Percentiles rank a stretch among this genome's conserved stretches.
phyloP scores from a whole-genome alignment of 2,888 invertebrate genomes.

The Tenodera sinensis region DNA sequence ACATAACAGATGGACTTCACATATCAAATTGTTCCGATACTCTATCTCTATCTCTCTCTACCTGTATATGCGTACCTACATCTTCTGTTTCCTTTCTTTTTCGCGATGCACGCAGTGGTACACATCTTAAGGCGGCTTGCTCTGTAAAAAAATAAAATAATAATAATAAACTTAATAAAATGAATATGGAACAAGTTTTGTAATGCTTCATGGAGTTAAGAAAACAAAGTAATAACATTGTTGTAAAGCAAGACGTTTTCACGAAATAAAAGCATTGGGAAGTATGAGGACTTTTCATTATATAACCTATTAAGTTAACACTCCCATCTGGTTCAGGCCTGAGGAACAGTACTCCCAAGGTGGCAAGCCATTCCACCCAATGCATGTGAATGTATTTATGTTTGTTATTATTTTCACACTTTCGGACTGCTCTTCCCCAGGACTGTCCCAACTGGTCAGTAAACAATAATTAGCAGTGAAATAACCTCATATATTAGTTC shows the following conservation, averaged over 20 bases:
- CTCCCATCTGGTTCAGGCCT: no score
- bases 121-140: background rate
- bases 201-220: conserved; percentile 26
- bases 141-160: conserved; percentile 2
- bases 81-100: background rate
- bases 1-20: conserved; percentile 8
- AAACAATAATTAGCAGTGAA: no score
- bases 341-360: no score
- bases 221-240: background rate
- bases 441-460: no score
- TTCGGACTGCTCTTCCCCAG: no score
- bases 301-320: no score
- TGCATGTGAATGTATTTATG: no score
- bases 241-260: conserved; percentile 25
- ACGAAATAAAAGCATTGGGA: conserved; percentile 23
- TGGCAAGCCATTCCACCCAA: no score
- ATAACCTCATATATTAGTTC: no score
- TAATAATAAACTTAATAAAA: background rate
- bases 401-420: no score
- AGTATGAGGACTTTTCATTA: background rate
- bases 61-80: background rate
- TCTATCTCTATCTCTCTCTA: background rate
- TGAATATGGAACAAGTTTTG: conserved; percentile 18
- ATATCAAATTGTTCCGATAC: conserved; percentile 24
- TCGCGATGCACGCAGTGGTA: conserved; percentile 8